Conservation (phyloP, 2,888 invertebrate genomes). For the Didymodactylos carnosus region DNA sequence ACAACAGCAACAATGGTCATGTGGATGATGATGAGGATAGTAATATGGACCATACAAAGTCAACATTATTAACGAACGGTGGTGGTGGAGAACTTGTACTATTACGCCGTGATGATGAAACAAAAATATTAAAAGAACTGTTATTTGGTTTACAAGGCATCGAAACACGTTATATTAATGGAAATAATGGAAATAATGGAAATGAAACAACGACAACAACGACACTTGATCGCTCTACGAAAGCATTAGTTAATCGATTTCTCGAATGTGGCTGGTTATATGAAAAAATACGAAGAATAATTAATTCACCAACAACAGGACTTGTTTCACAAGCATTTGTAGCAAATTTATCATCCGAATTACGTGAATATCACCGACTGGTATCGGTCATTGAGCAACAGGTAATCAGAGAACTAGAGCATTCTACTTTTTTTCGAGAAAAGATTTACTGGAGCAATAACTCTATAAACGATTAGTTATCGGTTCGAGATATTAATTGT, state of each 20-base stretch:
- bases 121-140: conserved; percentile 43
- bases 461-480: background rate
- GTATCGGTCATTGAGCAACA: conserved; percentile 68
- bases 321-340: conserved; percentile 48
- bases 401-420: conserved; percentile 38
- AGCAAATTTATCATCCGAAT: conserved; percentile 58
- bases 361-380: conserved; percentile 67
- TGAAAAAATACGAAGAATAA: conserved; percentile 56
- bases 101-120: conserved; percentile 17
- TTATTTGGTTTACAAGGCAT: conserved; percentile 72
- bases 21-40: background rate
- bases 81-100: background rate
- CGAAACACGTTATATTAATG: conserved; percentile 39
- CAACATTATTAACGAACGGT: background rate
- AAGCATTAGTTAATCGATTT: conserved; percentile 49
- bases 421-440: background rate
- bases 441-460: background rate
- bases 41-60: background rate
- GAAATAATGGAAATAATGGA: conserved; percentile 16
- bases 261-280: conserved; percentile 68
- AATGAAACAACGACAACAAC: conserved; percentile 20
- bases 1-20: background rate
- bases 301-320: conserved; percentile 44
- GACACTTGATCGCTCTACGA: conserved; percentile 41
- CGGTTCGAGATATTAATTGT: background rate